Conservation (phyloP, 2,888 invertebrate species). For the Drosophila rellima region DNA sequence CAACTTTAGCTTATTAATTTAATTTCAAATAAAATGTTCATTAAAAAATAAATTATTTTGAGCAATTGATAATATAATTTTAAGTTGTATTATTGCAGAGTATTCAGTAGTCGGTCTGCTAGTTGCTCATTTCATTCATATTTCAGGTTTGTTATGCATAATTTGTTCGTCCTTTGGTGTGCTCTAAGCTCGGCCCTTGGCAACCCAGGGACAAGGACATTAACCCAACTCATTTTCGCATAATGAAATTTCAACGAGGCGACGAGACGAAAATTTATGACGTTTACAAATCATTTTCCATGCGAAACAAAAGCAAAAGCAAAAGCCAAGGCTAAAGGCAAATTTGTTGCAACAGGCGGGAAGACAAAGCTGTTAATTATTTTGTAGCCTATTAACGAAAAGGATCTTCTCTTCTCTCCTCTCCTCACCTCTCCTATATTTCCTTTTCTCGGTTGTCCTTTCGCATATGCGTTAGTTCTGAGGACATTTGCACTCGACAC, state of each 20-base stretch:
- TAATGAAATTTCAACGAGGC: constrained; percentile 73
- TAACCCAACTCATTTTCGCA: constrained; percentile 77
- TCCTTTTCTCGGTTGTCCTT: background rate
- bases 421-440: too few species aligned
- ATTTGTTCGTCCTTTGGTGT: constrained; percentile 29
- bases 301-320: constrained; percentile 18
- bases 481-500: constrained; percentile 69
- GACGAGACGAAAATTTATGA: constrained; percentile 65
- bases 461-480: constrained; percentile 1
- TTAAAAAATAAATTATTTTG: too few species aligned
- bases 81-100: constrained; percentile 23
- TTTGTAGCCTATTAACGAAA: constrained; percentile 73
- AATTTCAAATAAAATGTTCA: too few species aligned
- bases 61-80: too few species aligned
- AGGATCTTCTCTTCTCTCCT: too few species aligned
- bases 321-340: background rate
- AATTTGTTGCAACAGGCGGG: constrained; percentile 57
- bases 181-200: background rate
- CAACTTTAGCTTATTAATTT: too few species aligned
- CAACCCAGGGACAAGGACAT: constrained; percentile 54
- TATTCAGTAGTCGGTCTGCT: constrained; percentile 20
- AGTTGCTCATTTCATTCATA: background rate
- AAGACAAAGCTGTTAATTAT: constrained; percentile 70
- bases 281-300: constrained; percentile 70
- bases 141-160: constrained; percentile 61